These are phyloP conservation scores for Ptilodon capucinus DNA, from an alignment of 2,888 invertebrate genomes.

Conservation along the genomic window DNA sequence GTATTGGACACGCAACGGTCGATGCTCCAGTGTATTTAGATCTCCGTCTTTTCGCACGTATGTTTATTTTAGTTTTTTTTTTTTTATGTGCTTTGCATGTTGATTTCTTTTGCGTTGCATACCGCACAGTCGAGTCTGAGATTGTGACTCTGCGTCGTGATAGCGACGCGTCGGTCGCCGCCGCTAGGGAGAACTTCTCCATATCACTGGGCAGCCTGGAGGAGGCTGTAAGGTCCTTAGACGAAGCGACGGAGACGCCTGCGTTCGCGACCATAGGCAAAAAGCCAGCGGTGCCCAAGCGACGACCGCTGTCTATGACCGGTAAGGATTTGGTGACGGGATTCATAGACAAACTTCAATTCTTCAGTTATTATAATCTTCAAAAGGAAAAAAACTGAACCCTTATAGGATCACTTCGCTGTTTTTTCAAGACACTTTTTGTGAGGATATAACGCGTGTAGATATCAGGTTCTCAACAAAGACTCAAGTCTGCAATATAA, in stretches of 20 bases:
- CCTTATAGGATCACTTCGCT: too few relatives aligned
- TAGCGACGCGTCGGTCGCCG: slow-evolving; percentile 71
- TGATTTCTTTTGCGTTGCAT: slow-evolving; percentile 18
- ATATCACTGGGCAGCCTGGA: slow-evolving; percentile 75
- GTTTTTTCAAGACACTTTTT: too few relatives aligned
- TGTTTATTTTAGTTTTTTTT: slow-evolving; percentile 9
- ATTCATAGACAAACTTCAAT: too few relatives aligned
- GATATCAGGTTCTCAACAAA: too few relatives aligned
- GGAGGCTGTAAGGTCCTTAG: slow-evolving; percentile 71
- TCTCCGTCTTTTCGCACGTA: too few relatives aligned
- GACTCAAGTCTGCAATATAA: too few relatives aligned
- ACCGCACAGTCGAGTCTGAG: slow-evolving; percentile 66
- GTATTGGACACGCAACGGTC: too few relatives aligned
- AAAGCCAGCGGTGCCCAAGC: slow-evolving; percentile 78
- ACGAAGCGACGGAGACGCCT: slow-evolving; percentile 67
- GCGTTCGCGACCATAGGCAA: slow-evolving; percentile 75
- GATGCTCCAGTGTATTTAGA: too few relatives aligned
- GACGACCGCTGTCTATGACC: slow-evolving; percentile 84
- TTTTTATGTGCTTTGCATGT: slow-evolving; percentile 52
- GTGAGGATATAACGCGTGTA: too few relatives aligned
- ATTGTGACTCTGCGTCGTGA: slow-evolving; percentile 80
- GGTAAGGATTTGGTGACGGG: slow-evolving; percentile 59
- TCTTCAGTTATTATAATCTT: too few relatives aligned
- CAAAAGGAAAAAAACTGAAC: too few relatives aligned
- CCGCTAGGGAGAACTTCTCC: slow-evolving; percentile 76